These are phyloP conservation scores for Zosterops japonicus DNA, from an alignment of 2,113 vertebrate species.

Conservation along the genomic window DNA sequence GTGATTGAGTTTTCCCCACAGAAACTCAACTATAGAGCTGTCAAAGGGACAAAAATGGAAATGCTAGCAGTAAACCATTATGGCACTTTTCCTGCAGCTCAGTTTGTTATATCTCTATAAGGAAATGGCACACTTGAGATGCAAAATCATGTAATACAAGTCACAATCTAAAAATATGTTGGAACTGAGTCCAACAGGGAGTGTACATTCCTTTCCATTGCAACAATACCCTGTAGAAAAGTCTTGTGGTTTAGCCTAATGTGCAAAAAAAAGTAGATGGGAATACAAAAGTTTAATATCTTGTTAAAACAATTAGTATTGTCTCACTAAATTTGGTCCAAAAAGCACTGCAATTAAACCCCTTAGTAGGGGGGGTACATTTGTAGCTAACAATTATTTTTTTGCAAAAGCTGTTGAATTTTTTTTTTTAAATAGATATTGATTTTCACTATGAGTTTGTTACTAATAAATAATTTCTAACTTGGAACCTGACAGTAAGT, in stretches of 20 bases:
- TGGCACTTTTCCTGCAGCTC: not conserved
- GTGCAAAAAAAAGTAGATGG: constrained; percentile 23
- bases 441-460: not conserved
- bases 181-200: constrained; percentile 23
- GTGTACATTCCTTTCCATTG: constrained; percentile 46
- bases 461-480: not conserved
- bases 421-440: not conserved
- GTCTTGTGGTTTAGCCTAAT: constrained; percentile 28
- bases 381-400: not conserved
- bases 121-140: not conserved
- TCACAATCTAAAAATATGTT: constrained; percentile 5
- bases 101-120: constrained; percentile 54
- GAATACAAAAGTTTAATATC: constrained; percentile 3
- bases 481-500: not conserved
- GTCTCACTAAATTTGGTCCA: not conserved
- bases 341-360: not conserved
- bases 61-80: not conserved
- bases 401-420: not conserved
- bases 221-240: constrained; percentile 51
- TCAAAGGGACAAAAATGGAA: constrained; percentile 1
- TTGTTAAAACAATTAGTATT: not conserved
- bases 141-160: constrained; percentile 40
- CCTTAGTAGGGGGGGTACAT: not conserved
- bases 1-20: not conserved
- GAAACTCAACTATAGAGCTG: not conserved